phyloP scores from a whole-genome alignment of 2,113 vertebrate species.

The Anguilla rostrata region DNA sequence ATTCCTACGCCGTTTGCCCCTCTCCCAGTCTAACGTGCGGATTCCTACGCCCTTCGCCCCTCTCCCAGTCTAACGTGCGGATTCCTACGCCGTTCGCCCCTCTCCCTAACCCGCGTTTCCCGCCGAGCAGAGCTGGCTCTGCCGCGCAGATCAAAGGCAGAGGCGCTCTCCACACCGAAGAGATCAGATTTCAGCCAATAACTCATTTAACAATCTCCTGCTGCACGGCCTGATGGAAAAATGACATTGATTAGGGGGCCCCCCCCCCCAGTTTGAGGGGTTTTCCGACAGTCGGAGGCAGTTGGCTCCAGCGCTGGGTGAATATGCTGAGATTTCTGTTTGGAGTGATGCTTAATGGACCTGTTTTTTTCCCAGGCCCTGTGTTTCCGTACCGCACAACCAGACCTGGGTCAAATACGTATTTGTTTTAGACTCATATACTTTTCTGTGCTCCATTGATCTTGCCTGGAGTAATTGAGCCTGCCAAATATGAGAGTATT shows the following conservation, averaged over 20 bases:
- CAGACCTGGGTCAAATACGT: no score
- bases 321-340: background rate
- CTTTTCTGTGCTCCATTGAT: no score
- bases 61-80: no score
- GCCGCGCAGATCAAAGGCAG: background rate
- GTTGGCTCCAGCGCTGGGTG: background rate
- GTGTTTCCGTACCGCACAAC: background rate
- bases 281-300: background rate
- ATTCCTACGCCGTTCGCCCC: background rate
- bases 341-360: background rate
- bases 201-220: background rate
- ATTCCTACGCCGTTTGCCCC: no score
- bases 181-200: slow-evolving; percentile 2
- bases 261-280: background rate
- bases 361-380: background rate
- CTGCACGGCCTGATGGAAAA: background rate
- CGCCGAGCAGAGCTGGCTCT: background rate
- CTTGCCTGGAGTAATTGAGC: no score
- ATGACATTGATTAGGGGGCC: background rate
- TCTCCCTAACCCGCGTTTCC: background rate
- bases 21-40: no score
- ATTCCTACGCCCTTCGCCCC: no score
- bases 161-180: background rate
- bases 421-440: no score
- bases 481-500: no score